These are phyloP conservation scores for Hyles euphorbiae DNA, from an alignment of 1,140 invertebrate genomes.

Conservation along the genomic window DNA sequence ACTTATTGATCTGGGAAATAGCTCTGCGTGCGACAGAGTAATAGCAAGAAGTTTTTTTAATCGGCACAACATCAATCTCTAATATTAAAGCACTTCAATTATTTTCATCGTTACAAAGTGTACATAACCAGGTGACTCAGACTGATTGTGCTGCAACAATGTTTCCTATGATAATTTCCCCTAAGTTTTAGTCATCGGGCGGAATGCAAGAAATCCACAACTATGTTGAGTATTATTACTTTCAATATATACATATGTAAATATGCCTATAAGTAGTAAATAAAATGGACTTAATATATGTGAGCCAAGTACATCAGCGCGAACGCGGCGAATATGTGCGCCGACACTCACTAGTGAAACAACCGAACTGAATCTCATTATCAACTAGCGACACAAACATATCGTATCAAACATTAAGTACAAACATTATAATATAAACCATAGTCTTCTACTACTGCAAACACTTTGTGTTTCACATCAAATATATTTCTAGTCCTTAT, in stretches of 20 bases:
- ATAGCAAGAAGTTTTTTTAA: constrained; percentile 27
- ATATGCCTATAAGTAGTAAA: constrained; percentile 62
- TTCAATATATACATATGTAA: constrained; percentile 73
- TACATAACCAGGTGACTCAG: constrained; percentile 35
- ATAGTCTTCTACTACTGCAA: constrained; percentile 41
- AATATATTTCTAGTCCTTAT: constrained; percentile 41
- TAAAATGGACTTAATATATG: constrained; percentile 55
- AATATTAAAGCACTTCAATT: constrained; percentile 22
- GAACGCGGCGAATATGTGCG: constrained; percentile 36
- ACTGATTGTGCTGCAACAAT: constrained; percentile 43
- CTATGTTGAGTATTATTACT: constrained; percentile 72
- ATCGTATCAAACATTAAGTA: constrained; percentile 60
- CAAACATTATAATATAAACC: constrained; percentile 40
- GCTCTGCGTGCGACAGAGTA: constrained; percentile 33
- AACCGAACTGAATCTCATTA: constrained; percentile 49
- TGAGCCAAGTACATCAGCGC: constrained; percentile 54
- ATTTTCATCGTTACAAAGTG: constrained; percentile 29
- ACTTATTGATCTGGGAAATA: constrained; percentile 63
- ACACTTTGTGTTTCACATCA: constrained; percentile 59
- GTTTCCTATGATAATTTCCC: constrained; percentile 61
- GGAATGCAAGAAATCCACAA: constrained; percentile 73
- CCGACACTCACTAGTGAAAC: constrained; percentile 54
- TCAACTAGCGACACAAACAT: constrained; percentile 63
- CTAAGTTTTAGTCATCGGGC: constrained; percentile 69
- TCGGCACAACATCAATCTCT: constrained; percentile 34